Base-by-base conservation (phyloP, 1,140 invertebrate genomes). In the Phthorimaea operculella region DNA sequence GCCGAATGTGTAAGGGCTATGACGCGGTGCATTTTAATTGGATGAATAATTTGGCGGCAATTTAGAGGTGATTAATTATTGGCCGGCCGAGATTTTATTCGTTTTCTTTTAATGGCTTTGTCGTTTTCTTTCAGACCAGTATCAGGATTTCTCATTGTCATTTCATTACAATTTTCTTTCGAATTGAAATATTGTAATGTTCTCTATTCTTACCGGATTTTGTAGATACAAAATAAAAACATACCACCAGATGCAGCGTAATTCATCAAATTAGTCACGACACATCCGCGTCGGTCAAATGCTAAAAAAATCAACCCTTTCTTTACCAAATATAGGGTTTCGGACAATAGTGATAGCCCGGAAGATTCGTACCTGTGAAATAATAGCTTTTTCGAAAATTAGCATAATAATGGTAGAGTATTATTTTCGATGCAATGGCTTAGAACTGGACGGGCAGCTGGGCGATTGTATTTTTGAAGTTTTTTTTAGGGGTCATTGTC, bases 21-120 rank as follows among this genome's bases (percentile, higher is more conserved):
- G 60, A 75, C 72, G 68, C 66, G 73, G 75, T 83, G 81, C 78
- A 82, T 84, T 77, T 77, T 84, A 84, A 84, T 84, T 84, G 81
- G 79, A 74, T 60, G 60, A 76, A 72, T 72, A 73, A 75, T 75
- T 75, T 63, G 62, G 55, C 42, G 28, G 50, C 39, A 52, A 57
- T 57, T 45, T 33, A 36, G 49, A 21, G 18, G 17, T 33, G 18
- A 50, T 47, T 47, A 47, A 47, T 50, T 50, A 47, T 50, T 50
- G 48, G 17, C 15, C 16, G 45, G n/a, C 16, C 45, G 45, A 42
- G 16, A 14, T 48, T 48, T 48, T 14, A 16, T 16, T 28, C 21
- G 21, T 28, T 28, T 28, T 28, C 21, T 48, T 48, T 18, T 12
- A 14, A 48, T n/a, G n/a, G n/a, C n/a, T 48, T 48, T 48, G 4